Evolutionary conservation across 92 coral and sea anemone genomes (phyloP), one percentile per base, ranked within the genome.

Genomic region (Desmophyllum pertusum): DNA sequence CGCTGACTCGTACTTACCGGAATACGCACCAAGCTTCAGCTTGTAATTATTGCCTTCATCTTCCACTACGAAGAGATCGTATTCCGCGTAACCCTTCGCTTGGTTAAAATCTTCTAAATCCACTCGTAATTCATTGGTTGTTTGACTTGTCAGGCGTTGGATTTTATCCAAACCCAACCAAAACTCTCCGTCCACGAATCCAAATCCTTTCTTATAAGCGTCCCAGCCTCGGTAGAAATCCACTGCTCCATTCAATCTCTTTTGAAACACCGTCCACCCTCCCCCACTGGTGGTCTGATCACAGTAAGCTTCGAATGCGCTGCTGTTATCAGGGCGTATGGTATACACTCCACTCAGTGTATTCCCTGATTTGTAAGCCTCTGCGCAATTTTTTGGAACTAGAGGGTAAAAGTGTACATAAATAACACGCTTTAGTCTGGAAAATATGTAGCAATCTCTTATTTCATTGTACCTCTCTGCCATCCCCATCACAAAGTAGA

Each of bases 141-240:
- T 29, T n/a, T 68, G 86, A 52, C 64, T 70, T 61, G 86, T 82
- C 79, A 82, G 29, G 27, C 70, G 66, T 21, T 82, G 86, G 19
- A 82, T 70, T 66, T 67, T 82, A 36, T 82, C 86, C 79, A 82
- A 68, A 52, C 86, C 86, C 69, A 82, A 51, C 86, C 86, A 82
- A 57, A 70, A 71, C 40, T 82, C 86, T 30, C 86, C 70, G 6
- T 70, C 39, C 79, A 70, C 50, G 86, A 39, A 25, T 36, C 86
- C 86, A 82, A 82, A 82, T 67, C 86, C 86, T 36, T 42, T 70
- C 70, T 48, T 48, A 45, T 15, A 81, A 8, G 69, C n/a, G n/a
- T 43, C 65, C 85, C 42, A 70, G 45, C 50, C 69, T 6, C 72
- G 70, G 18, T 77, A 55, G 46, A 77, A 77, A 77, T 55, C 82